phyloP scores from a whole-genome alignment of 1,140 invertebrate species.

The Andricus grossulariae region DNA sequence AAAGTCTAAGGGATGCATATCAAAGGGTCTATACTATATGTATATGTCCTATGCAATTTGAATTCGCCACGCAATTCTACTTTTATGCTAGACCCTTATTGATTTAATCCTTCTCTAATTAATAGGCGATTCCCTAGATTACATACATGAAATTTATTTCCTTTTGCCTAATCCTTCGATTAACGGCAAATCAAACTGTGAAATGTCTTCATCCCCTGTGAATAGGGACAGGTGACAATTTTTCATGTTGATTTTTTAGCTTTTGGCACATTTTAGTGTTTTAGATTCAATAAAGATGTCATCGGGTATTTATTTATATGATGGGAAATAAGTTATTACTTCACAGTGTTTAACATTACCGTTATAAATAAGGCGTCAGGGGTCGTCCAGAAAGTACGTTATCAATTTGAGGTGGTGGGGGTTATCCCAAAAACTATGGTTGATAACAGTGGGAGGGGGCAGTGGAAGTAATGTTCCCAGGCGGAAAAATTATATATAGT shows the following conservation, averaged over 20 bases:
- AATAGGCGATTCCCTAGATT: constrained; percentile 2
- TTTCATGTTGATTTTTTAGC: neutral
- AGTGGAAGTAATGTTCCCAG: too few relatives aligned
- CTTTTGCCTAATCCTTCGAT: constrained; percentile 8
- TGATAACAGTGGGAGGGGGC: too few relatives aligned
- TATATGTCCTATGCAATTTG: neutral
- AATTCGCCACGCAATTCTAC: constrained; percentile 13
- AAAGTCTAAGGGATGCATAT: neutral
- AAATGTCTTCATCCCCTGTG: constrained; percentile 14
- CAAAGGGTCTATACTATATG: too few relatives aligned
- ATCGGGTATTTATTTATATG: too few relatives aligned
- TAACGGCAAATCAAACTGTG: neutral
- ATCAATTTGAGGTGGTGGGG: too few relatives aligned
- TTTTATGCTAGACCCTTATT: constrained; percentile 11
- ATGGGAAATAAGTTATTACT: too few relatives aligned
- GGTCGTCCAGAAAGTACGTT: too few relatives aligned
- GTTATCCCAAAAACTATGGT: too few relatives aligned
- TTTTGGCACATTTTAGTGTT: neutral
- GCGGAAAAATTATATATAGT: too few relatives aligned
- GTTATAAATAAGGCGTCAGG: too few relatives aligned
- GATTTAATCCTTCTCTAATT: constrained; percentile 26
- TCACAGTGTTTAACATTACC: too few relatives aligned
- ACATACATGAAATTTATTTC: neutral
- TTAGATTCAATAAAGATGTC: neutral
- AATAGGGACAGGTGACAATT: neutral